Conservation (phyloP, 2,113 vertebrate species). For the Macrotis lagotis region DNA sequence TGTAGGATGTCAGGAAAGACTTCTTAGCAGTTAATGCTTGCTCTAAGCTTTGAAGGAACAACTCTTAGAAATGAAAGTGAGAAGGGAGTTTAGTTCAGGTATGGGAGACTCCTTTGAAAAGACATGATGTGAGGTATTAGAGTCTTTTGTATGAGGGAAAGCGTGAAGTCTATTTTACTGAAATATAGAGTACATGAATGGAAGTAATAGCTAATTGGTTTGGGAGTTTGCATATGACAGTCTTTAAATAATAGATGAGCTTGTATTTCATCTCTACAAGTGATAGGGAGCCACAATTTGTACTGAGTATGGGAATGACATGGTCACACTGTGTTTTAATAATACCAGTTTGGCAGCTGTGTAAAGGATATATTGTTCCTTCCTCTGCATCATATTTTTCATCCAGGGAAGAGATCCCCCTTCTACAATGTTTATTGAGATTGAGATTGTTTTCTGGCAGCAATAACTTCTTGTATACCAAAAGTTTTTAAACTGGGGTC, state of each 20-base stretch:
- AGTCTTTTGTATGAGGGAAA: background rate
- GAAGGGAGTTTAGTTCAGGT: background rate
- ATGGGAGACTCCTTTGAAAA: background rate
- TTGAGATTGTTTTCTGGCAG: background rate
- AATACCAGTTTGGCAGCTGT: no score
- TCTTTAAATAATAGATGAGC: background rate
- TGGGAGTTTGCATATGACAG: background rate
- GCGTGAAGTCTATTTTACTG: background rate
- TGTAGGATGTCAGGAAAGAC: background rate
- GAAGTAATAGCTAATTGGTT: background rate
- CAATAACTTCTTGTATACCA: background rate
- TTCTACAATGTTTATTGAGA: no score
- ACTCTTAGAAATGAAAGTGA: background rate
- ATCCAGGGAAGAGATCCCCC: no score
- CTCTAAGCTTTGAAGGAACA: background rate
- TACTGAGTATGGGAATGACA: background rate
- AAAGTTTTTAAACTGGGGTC: background rate
- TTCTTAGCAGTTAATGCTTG: background rate
- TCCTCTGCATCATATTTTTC: no score
- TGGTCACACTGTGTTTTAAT: background rate
- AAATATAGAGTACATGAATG: background rate
- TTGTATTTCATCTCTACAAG: background rate
- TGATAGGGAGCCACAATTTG: background rate
- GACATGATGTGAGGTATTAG: background rate
- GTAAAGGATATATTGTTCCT: no score